Base-by-base conservation (phyloP, 2,888 invertebrate species). In the Hyposoter dolosus region DNA sequence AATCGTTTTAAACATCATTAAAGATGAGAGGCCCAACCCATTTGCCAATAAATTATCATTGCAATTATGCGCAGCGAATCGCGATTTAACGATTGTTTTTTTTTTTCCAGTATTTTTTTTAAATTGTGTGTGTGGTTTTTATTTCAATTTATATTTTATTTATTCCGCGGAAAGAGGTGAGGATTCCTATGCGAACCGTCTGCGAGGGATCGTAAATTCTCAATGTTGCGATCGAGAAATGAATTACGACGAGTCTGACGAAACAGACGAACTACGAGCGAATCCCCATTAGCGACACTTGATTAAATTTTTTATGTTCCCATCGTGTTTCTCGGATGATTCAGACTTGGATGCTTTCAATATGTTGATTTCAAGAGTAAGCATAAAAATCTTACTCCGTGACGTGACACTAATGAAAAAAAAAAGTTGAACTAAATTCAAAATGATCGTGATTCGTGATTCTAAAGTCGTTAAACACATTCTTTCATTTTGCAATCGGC, bases 1-100 rank as follows among this genome's bases (percentile, higher is more conserved):
- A 78, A 82, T 43, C 40, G 60, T 74, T 43, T 78, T 82, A 78
- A 85, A 78, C 82, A 47, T 63, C 50, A 23, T 28, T 35, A 47
- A 50, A 77, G 72, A 47, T 50, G 40, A 53, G 43, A 47, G 56
- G 40, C 65, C 76, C 76, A 45, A 43, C 53, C 50, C 60, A 53
- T 69, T 63, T 45, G 66, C 60, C 63, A 28, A 82, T 85, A 82
- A 85, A 85, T 85, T 82, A 85, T 78, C 45, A 60, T 69, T 50
- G 60, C 74, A 82, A 85, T 82, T 82, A 82, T 78, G 50, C 63
- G 60, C 19, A 45, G 66, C 50, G 28, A 56, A 47, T 71, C 53
- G 43, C 40, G 74, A 77, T 78, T 78, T 77, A 78, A 81, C 75
- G 69, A 69, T 68, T 74, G 32, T 47, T 60, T 75, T 80, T 43